Conservation (phyloP, 1,140 invertebrate genomes). For the Drosophila seguyi region DNA sequence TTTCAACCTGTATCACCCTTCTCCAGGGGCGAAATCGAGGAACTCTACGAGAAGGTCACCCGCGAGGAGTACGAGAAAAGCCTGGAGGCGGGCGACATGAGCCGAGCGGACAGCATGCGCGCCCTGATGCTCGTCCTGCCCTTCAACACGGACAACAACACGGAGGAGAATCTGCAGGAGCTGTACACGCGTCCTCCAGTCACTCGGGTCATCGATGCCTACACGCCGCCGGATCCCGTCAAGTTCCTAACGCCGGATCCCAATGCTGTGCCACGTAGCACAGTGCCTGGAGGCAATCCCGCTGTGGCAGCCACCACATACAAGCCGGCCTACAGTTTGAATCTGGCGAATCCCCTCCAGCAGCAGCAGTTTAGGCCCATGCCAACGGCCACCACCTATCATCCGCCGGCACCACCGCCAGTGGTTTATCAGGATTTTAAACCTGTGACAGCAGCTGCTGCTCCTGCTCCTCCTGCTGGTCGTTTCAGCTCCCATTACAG, state of each 20-base stretch:
- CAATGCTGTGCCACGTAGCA: conserved; percentile 52
- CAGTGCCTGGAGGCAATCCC: conserved; percentile 56
- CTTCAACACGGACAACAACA: conserved; percentile 86
- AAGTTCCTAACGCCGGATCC: conserved; percentile 78
- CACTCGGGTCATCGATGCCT: conserved; percentile 77
- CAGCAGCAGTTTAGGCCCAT: conserved; percentile 31
- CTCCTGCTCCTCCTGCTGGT: conserved; percentile 14
- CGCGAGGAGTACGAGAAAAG: conserved; percentile 84
- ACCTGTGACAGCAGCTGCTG: conserved; percentile 38
- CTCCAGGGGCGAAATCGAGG: conserved; percentile 86
- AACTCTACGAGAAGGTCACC: conserved; percentile 87
- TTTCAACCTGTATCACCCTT: not conserved
- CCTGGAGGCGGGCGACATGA: conserved; percentile 82
- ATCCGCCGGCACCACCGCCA: conserved; percentile 67
- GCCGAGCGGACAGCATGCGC: conserved; percentile 86
- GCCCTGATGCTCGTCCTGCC: conserved; percentile 87
- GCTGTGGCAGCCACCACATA: conserved; percentile 79
- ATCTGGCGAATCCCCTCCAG: conserved; percentile 13
- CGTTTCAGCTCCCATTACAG: conserved; percentile 83
- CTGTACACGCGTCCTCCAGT: conserved; percentile 81
- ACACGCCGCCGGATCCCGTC: conserved; percentile 72
- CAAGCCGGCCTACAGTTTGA: conserved; percentile 59
- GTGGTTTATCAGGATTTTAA: conserved; percentile 74
- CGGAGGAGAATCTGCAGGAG: conserved; percentile 82
- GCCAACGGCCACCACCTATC: conserved; percentile 78